These are phyloP conservation scores for Tribolium madens DNA, from an alignment of 1,140 invertebrate genomes.

Conservation along the genomic window DNA sequence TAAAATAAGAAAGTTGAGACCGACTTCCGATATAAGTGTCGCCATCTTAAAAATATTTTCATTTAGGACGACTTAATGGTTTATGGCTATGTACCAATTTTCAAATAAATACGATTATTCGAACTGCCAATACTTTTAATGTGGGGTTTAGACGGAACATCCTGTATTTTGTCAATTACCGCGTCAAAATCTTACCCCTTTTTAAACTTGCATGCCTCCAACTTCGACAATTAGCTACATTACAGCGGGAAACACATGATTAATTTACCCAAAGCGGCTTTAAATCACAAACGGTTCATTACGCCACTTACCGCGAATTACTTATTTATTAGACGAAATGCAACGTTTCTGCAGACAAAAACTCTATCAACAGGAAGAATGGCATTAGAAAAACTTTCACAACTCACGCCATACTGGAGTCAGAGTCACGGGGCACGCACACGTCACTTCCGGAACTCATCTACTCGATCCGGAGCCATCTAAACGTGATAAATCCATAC, in stretches of 20 bases:
- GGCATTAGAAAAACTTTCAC: constrained; percentile 29
- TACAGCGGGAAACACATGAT: neutral
- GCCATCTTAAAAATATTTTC: no score
- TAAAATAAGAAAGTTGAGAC: no score
- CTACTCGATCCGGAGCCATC: constrained; percentile 21
- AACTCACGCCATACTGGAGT: constrained; percentile 24
- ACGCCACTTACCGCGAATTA: constrained; percentile 13
- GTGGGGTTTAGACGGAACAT: no score
- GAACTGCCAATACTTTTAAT: no score
- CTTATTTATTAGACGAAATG: neutral
- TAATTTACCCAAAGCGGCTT: neutral
- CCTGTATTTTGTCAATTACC: no score
- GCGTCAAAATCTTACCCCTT: no score
- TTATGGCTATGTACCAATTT: no score
- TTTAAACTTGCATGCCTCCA: no score
- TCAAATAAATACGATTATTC: no score
- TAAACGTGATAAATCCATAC: constrained; percentile 34
- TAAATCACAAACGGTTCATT: constrained; percentile 24
- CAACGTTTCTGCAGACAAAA: neutral
- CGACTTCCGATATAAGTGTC: no score
- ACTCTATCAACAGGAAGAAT: constrained; percentile 22
- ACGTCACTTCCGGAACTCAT: constrained; percentile 31
- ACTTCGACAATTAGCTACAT: neutral
- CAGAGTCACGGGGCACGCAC: constrained; percentile 15
- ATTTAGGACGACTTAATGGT: no score